Evolutionary conservation across 2,113 vertebrate genomes (phyloP).

Genomic region (Delphinus delphis): DNA sequence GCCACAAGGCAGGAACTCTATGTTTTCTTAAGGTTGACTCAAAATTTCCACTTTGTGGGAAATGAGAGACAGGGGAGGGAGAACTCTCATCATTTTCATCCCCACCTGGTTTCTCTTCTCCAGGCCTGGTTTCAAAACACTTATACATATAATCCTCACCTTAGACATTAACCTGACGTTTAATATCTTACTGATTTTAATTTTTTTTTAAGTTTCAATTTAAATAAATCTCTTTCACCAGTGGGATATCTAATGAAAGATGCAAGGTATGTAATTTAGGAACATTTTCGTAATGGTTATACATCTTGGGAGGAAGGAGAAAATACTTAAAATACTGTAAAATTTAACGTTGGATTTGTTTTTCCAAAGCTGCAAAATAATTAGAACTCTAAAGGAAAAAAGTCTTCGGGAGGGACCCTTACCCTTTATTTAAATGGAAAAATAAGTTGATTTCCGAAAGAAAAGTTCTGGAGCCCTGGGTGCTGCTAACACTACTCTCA

Average conservation of each 20-base stretch:
- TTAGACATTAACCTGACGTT: conserved; percentile 14
- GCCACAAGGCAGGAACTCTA: neutral
- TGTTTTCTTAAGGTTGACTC: neutral
- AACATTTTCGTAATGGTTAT: neutral
- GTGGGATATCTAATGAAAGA: neutral
- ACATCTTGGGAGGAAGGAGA: neutral
- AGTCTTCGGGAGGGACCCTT: neutral
- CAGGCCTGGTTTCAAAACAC: neutral
- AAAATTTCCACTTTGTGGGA: neutral
- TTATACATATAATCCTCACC: neutral
- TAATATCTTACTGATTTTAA: neutral
- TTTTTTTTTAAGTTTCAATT: neutral
- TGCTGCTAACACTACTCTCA: neutral
- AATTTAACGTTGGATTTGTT: neutral
- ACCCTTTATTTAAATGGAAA: neutral
- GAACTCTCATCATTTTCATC: neutral
- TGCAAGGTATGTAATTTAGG: neutral
- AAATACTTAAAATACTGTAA: neutral
- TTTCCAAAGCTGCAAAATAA: neutral
- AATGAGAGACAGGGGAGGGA: neutral
- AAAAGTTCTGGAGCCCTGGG: neutral
- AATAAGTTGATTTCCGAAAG: neutral
- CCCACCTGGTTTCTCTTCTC: neutral
- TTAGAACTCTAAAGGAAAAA: neutral
- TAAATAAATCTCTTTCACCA: neutral